Evolutionary conservation across 2,888 invertebrate genomes (phyloP), one percentile per base, ranked within the genome.

Genomic region (Yponomeuta sedellus): DNA sequence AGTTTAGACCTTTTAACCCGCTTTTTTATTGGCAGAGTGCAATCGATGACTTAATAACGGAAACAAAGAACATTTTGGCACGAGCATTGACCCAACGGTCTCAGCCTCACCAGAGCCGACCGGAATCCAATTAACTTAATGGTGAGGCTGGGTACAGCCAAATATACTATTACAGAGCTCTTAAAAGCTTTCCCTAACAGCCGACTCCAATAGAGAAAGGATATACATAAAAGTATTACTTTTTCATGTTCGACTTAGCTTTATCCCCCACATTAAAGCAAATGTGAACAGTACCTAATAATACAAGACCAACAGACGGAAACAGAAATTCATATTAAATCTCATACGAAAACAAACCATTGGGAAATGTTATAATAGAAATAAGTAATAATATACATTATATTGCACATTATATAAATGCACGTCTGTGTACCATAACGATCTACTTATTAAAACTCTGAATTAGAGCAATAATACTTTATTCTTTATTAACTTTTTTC

Each of bases 101-200:
- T 72, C 73, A 68, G 72, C 71, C 69, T 72, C 72, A 67, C 72
- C 68, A 72, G 71, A 72, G 71, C 71, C 72, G 71, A 76, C 76
- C 73, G 75, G 74, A 77, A 76, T 78, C 73, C 77, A 79, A 77
- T 79, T 78, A 79, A 75, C 69, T 74, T 77, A 77, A 78, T 79
- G 75, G 78, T 71, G 68, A 52, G 64, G 52, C 58, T 61, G 59
- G 64, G 56, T 59, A 22, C 73, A 71, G 72, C 72, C 73, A 73
- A 74, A 75, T 75, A 75, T 75, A 74, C 73, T 74, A 75, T 73
- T 75, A 74, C 71, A 70, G 71, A 65, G 69, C 72, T 73, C 73
- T 74, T 74, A 74, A 75, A 76, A 77, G 76, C 74, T 74, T 75
- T 74, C 71, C 72, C 73, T 72, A 71, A 74, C 72, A 72, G 70